Percentiles rank a stretch among this genome's conserved stretches.
Evolutionary conservation across 2,113 vertebrate genomes (phyloP).

Genomic region (Hemichromis elongatus): DNA sequence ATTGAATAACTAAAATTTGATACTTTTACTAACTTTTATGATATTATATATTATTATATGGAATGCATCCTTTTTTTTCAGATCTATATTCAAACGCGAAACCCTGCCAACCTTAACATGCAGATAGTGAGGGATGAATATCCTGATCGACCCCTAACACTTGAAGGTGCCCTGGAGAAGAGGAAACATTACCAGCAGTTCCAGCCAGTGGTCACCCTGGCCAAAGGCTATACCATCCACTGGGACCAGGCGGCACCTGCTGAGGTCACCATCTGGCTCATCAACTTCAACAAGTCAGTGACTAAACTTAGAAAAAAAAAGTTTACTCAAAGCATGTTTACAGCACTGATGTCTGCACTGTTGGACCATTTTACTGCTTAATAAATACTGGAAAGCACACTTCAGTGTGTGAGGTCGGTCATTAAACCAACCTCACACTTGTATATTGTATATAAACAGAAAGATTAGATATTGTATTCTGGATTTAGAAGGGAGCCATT

Average conservation of each 20-base stretch:
- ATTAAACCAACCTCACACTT: too few relatives aligned
- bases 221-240: conserved; percentile 91
- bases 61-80: conserved; percentile 30
- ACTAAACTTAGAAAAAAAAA: neutral
- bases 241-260: conserved; percentile 89
- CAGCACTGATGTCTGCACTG: neutral
- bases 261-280: conserved; percentile 92
- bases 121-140: conserved; percentile 89
- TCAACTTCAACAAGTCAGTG: conserved; percentile 96
- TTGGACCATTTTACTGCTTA: neutral
- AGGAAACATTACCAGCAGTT: conserved; percentile 95
- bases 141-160: conserved; percentile 77
- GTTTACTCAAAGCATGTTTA: neutral
- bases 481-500: too few relatives aligned
- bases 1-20: neutral
- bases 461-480: too few relatives aligned
- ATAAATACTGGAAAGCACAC: neutral
- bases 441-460: too few relatives aligned
- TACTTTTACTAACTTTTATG: neutral
- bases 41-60: accelerated
- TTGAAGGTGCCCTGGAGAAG: conserved; percentile 89
- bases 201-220: conserved; percentile 88
- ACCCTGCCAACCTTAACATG: conserved; percentile 83
- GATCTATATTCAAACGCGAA: conserved; percentile 92
- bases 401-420: neutral